Base-by-base conservation (phyloP, 2,888 invertebrate genomes). In the Melanotus villosus region DNA sequence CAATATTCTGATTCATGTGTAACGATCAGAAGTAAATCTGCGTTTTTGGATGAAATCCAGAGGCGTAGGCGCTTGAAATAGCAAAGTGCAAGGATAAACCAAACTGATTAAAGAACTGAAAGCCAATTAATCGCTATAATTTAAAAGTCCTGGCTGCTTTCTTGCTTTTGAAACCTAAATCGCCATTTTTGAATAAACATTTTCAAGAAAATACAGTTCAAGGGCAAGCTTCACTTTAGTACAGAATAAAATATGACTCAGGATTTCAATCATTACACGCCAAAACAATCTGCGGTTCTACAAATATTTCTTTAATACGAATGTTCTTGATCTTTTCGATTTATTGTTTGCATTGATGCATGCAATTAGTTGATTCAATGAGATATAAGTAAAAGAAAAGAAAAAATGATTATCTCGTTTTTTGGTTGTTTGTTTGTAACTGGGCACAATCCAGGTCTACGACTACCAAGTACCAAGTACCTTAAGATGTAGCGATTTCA, bases 11-110 rank as follows among this genome's bases (percentile, higher is more conserved):
- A 26, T 26, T 26, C 26, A 26, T 26, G 26, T 5, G n/a, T 26
- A 5, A 5, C 7, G 26, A 3, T 38, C 19, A 54, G 34, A 36
- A 38, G 36, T 21, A n/a, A 41, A 41, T 58, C 19, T 41, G 16
- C 41, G 21, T 14, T 41, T 41, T 58, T 58, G 57, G 57, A 58
- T 38, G 41, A 16, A n/a, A 41, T 23, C 57, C 57, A 58, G 18
- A 23, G 19, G 23, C 18, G 57, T 41, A 26, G 57, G 38, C 4
- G 6, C 1, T 5, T 10, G 6, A 47, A 47, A 23, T 45, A 47
- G 4, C 21, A 2, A 43, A 32, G 18, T 14, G 36, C 12, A 12
- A n/a, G 12, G 12, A n/a, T 41, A 1, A 16, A 14, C 14, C 50
- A 38, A 16, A 14, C 14, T 26, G 12, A 38, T 38, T 38, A 38